Evolutionary conservation across 1,140 invertebrate species (phyloP), one percentile per base, ranked within the genome.

Genomic region (Pseudomyrmex concolor): DNA sequence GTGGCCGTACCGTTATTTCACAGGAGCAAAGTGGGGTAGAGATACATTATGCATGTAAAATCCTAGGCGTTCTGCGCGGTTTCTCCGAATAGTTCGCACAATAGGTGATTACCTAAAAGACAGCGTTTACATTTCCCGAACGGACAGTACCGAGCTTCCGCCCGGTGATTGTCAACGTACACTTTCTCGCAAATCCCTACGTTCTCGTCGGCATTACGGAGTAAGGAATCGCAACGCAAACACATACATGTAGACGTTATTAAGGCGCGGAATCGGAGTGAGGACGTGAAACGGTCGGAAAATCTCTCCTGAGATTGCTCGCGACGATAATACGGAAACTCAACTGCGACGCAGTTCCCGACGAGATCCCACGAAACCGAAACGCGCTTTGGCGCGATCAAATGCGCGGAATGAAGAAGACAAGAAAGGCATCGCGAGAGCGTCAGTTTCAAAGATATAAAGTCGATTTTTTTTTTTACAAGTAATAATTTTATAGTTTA

Each of bases 21-120:
- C 34, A 34, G 34, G 34, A 34, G 34, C 34, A 50, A 54, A 80
- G 55, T 59, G 60, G 22, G n/a, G 22, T 48, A 50, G n/a, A 50
- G n/a, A 17, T n/a, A 59, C 34, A n/a, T 78, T 70, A 50, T 70
- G 15, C 64, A 15, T 22, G 68, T 60, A 70, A 50, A 80, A 57
- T 48, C 51, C 43, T n/a, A 13, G 34, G 34, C 10, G 43, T 68
- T 45, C 76, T 59, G 34, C 43, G 22, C 43, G n/a, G 25, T 64
- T 80, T 80, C 67, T 25, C 8, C 67, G 66, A 68, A 34, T 70
- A 70, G 7, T 55, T 80, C n/a, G 66, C 76, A 80, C 76, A 80
- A 80, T 71, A 71, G 76, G 43, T 48, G 76, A 80, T 80, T 80
- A 80, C 45, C 54, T 71, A 80, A 80, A 80, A 80, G 66, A 80